Evolutionary conservation across 2,888 invertebrate species (phyloP).

Genomic region (Cecidostiba fungosa): DNA sequence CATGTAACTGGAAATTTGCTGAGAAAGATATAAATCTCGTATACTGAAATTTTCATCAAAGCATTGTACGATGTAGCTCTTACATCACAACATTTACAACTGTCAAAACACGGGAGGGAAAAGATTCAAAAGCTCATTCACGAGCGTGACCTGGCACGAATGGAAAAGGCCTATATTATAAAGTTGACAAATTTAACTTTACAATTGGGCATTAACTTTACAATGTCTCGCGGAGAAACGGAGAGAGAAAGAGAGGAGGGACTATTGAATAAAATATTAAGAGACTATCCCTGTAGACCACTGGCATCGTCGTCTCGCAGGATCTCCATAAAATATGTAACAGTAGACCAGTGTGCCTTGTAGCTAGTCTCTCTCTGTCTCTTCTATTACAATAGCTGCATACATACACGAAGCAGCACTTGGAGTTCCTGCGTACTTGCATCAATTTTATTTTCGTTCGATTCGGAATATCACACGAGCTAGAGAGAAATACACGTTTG

Average conservation of each 20-base stretch:
- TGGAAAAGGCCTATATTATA: not conserved
- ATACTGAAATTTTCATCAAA: too few relatives aligned
- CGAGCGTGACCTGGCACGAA: not conserved
- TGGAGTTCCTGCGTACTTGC: slow-evolving; percentile 10
- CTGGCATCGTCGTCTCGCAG: not conserved
- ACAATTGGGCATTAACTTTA: slow-evolving; percentile 21
- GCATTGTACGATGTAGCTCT: too few relatives aligned
- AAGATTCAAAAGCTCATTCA: not conserved
- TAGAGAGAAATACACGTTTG: not conserved
- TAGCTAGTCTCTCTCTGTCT: not conserved
- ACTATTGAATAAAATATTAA: slow-evolving; percentile 29
- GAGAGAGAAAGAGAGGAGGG: not conserved
- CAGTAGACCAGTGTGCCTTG: not conserved
- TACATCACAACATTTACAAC: too few relatives aligned
- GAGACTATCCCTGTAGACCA: not conserved
- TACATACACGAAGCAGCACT: not conserved
- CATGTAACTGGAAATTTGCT: too few relatives aligned
- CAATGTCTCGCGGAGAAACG: not conserved
- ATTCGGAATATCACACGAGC: not conserved
- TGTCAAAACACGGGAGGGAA: not conserved
- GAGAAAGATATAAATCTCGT: too few relatives aligned
- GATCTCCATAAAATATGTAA: slow-evolving; percentile 38
- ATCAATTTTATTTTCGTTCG: slow-evolving; percentile 34
- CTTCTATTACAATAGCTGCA: not conserved
- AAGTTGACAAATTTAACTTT: slow-evolving; percentile 9